Percentiles rank a stretch among this genome's conserved stretches.
Evolutionary conservation across 2,113 vertebrate species (phyloP).

Genomic region (Perca schrenkii): DNA sequence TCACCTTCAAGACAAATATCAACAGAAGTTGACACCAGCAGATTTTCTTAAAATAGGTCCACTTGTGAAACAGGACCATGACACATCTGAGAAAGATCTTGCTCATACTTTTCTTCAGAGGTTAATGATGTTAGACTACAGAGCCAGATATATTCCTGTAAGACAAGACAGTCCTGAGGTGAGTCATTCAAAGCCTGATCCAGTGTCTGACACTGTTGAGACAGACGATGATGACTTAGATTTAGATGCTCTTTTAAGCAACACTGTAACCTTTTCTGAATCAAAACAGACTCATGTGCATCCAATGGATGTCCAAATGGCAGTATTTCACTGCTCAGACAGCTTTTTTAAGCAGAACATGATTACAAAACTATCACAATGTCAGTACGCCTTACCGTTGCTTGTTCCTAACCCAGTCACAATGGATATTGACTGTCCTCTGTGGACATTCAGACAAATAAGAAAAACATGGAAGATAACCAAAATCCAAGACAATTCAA

Average conservation of each 20-base stretch:
- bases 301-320: constrained; percentile 86
- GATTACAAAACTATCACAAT: constrained; percentile 82
- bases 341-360: constrained; percentile 81
- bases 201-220: not conserved
- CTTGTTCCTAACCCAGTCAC: constrained; percentile 77
- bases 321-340: constrained; percentile 84
- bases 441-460: constrained; percentile 83
- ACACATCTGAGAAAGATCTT: constrained; percentile 69
- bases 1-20: constrained; percentile 55
- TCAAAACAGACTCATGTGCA: constrained; percentile 54
- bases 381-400: constrained; percentile 85
- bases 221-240: constrained; percentile 39
- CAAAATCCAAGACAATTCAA: not conserved
- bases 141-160: constrained; percentile 71
- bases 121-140: constrained; percentile 56
- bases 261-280: not conserved
- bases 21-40: constrained; percentile 58
- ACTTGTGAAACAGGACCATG: constrained; percentile 16
- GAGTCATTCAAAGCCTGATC: not conserved
- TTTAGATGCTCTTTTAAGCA: constrained; percentile 47
- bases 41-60: constrained; percentile 74
- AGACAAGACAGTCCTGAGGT: constrained; percentile 25
- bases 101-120: constrained; percentile 69
- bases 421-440: constrained; percentile 74
- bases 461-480: constrained; percentile 79